Evolutionary conservation across 2,113 vertebrate species (phyloP), one percentile per base, ranked within the genome.

Genomic region (Struthio camelus): DNA sequence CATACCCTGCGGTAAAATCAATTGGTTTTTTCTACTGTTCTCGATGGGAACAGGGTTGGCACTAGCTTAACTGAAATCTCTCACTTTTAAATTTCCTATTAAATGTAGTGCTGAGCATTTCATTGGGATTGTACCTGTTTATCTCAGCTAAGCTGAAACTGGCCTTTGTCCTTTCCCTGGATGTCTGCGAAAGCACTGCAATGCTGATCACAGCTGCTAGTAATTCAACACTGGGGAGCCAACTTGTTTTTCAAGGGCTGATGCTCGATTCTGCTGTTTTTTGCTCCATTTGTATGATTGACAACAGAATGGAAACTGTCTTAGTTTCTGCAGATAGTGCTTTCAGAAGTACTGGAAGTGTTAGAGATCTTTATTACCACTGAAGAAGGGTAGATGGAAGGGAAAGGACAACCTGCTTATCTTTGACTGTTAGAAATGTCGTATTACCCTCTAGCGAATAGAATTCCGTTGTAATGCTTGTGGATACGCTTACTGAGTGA

Each of bases 311-410:
- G 67, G 84, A 66, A 76, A 11, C 79, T 10, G 17, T 56, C 56
- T 42, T 50, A 5, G 28, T 80, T 79, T 8, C 71, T 93, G 46
- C 87, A 64, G 36, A 2, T 0, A n/a, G n/a, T 19, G 50, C 24
- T 64, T n/a, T 83, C 50, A 46, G 84, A 34, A 65, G 28, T 17
- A 2, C 0, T 2, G 59, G 77, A 82, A 67, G 40, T 46, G 54
- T 44, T 58, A 59, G 70, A 53, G 15, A 12, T 9, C 14, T 69
- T 2, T 9, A 30, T 6, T 19, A 0, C 12, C 1, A 0, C 38
- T 56, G 0, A 6, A 62, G 71, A n/a, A 17, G 15, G 24, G 8
- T 20, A 0, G 1, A 6, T 66, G 34, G 15, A 80, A 80, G 51
- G 59, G 64, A 72, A 36, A 20, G 48, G 46, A 20, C 40, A 32